phyloP scores from a whole-genome alignment of 2,797 vertebrate genomes.

The Enteromius treurensis region DNA sequence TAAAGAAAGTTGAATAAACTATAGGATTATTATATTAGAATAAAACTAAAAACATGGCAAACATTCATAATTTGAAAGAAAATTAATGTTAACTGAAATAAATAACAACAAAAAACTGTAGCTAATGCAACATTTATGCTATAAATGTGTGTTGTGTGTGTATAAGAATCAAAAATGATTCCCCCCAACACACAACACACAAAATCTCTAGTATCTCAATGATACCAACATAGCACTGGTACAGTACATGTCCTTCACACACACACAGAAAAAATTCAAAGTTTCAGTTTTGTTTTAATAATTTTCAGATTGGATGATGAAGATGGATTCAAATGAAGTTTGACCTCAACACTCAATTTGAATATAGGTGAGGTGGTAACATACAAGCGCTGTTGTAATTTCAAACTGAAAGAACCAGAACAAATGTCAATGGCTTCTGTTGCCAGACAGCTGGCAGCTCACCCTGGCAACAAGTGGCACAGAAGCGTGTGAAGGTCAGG shows the following conservation, averaged over 20 bases:
- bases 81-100: background rate
- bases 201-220: background rate
- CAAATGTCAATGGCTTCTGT: slow-evolving; percentile 71
- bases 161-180: background rate
- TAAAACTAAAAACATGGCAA: background rate
- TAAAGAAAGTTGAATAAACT: too few relatives aligned
- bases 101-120: background rate
- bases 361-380: slow-evolving; percentile 78
- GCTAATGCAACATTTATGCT: background rate
- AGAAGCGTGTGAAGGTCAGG: slow-evolving; percentile 56
- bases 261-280: background rate
- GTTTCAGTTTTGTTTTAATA: background rate
- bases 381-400: slow-evolving; percentile 75
- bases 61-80: background rate
- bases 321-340: background rate
- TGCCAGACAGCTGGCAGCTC: slow-evolving; percentile 75
- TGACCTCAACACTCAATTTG: slow-evolving; percentile 64
- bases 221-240: background rate
- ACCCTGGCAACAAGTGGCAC: slow-evolving; percentile 71
- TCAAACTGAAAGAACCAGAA: slow-evolving; percentile 69
- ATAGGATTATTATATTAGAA: background rate
- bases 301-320: background rate
- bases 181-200: too few relatives aligned
- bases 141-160: too few relatives aligned
- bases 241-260: background rate